Evolutionary conservation across 2,797 vertebrate species (phyloP).

Genomic region (Rhinophrynus dorsalis): DNA sequence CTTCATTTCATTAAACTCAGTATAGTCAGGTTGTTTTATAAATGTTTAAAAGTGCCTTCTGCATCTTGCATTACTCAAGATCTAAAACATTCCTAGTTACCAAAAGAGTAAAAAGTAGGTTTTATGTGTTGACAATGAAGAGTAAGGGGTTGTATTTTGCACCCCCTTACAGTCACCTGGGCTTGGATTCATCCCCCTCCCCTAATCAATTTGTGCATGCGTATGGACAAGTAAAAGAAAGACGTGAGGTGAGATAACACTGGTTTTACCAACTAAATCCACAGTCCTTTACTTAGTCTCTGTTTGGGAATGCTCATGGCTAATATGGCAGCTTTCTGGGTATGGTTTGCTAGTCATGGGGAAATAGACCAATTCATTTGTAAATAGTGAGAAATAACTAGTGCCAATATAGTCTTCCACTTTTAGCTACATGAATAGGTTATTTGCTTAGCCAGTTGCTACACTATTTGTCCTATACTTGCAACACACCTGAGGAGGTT

Average conservation of each 20-base stretch:
- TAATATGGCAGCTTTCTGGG: slow-evolving; percentile 8
- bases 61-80: slow-evolving; percentile 24
- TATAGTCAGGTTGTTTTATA: background rate
- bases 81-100: slow-evolving; percentile 16
- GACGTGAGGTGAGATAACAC: slow-evolving; percentile 47
- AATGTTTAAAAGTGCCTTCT: slow-evolving; percentile 25
- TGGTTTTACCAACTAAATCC: slow-evolving; percentile 43
- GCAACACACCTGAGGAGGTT: no score
- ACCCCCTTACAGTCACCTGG: slow-evolving; percentile 49
- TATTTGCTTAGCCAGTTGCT: slow-evolving; percentile 20
- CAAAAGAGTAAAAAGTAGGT: background rate
- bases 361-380: background rate
- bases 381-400: background rate
- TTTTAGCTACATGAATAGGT: background rate
- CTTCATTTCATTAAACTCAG: no score
- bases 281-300: slow-evolving; percentile 45
- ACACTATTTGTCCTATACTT: slow-evolving; percentile 14
- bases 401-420: slow-evolving; percentile 11
- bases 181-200: slow-evolving; percentile 47
- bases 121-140: slow-evolving; percentile 18
- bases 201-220: slow-evolving; percentile 51
- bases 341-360: background rate
- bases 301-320: slow-evolving; percentile 59
- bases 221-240: slow-evolving; percentile 51
- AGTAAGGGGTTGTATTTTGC: slow-evolving; percentile 50